Conservation (phyloP, 2,797 vertebrate species). For the Kryptolebias ocellatus region DNA sequence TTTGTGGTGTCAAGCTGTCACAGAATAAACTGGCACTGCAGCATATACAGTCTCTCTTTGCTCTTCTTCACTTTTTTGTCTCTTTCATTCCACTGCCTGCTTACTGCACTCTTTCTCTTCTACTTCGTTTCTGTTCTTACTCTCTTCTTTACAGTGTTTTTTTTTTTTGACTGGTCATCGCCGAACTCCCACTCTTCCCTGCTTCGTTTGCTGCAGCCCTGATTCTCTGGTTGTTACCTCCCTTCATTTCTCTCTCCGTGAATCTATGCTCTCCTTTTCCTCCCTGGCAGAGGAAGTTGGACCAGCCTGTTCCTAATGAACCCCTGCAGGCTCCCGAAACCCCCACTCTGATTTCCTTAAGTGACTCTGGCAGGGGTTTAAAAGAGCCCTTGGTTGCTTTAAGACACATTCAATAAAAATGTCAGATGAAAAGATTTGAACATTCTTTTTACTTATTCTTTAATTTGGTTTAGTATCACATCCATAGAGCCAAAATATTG, state of each 20-base stretch:
- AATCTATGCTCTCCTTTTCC: conserved; percentile 59
- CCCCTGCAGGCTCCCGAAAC: conserved; percentile 75
- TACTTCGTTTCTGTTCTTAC: conserved; percentile 49
- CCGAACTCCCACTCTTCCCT: conserved; percentile 8
- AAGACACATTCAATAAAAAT: conserved; percentile 79
- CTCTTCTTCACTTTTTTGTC: conserved; percentile 41
- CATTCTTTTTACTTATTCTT: conserved; percentile 63
- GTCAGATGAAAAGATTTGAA: conserved; percentile 78
- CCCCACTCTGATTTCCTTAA: conserved; percentile 79
- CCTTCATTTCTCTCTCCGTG: conserved; percentile 44
- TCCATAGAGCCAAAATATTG: conserved; percentile 55
- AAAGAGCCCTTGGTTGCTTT: conserved; percentile 65
- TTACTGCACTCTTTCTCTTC: conserved; percentile 25
- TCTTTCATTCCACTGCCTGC: conserved; percentile 31
- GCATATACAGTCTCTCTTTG: conserved; percentile 49
- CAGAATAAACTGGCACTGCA: conserved; percentile 59
- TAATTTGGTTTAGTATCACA: conserved; percentile 57
- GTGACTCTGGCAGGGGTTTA: conserved; percentile 78
- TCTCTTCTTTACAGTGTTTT: conserved; percentile 37
- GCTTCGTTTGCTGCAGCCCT: conserved; percentile 25
- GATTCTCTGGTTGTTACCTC: conserved; percentile 49
- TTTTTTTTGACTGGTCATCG: conserved; percentile 50
- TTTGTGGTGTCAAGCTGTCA: conserved; percentile 80
- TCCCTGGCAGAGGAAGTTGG: conserved; percentile 72
- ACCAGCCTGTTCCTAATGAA: conserved; percentile 80